phyloP scores from a whole-genome alignment of 37 sponge, comb jelly and placozoan species.

The Ianthella basta region DNA sequence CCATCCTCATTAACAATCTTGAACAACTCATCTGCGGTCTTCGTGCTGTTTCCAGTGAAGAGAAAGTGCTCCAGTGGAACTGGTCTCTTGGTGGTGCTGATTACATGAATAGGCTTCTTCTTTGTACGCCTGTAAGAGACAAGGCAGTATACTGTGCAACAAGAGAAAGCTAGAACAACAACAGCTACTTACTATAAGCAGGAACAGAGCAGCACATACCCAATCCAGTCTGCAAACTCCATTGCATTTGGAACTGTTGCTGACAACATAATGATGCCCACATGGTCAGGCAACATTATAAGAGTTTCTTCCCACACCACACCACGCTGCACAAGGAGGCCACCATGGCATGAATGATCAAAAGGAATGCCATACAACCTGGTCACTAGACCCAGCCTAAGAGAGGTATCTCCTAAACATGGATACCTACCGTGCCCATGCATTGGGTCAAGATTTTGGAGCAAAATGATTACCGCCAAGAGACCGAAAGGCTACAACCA shows the following conservation, averaged over 20 bases:
- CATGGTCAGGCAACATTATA: conserved; percentile 98
- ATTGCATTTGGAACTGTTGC: conserved; percentile 98
- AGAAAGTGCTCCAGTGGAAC: conserved; percentile 95
- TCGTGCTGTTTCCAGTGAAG: conserved; percentile 94
- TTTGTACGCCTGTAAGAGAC: conserved; percentile 81
- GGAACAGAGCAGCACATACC: conserved; percentile 54
- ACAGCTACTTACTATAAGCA: not conserved
- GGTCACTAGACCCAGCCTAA: too few species aligned
- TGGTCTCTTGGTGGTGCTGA: conserved; percentile 91
- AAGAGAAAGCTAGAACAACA: not conserved
- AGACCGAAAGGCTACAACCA: too few species aligned
- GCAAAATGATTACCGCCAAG: too few species aligned
- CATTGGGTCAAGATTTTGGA: too few species aligned
- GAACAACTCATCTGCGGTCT: conserved; percentile 91
- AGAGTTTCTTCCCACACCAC: conserved; percentile 99
- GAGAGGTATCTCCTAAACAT: too few species aligned
- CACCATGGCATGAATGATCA: too few species aligned
- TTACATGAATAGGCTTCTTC: conserved; percentile 84
- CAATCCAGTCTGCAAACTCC: conserved; percentile 99
- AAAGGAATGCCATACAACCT: too few species aligned
- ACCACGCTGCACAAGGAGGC: conserved; percentile 70
- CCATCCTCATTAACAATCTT: conserved; percentile 80
- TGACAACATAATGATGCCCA: conserved; percentile 89
- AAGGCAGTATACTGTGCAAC: not conserved
- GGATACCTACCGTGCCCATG: too few species aligned